Evolutionary conservation across 2,113 vertebrate genomes (phyloP).

Genomic region (Oplegnathus fasciatus): DNA sequence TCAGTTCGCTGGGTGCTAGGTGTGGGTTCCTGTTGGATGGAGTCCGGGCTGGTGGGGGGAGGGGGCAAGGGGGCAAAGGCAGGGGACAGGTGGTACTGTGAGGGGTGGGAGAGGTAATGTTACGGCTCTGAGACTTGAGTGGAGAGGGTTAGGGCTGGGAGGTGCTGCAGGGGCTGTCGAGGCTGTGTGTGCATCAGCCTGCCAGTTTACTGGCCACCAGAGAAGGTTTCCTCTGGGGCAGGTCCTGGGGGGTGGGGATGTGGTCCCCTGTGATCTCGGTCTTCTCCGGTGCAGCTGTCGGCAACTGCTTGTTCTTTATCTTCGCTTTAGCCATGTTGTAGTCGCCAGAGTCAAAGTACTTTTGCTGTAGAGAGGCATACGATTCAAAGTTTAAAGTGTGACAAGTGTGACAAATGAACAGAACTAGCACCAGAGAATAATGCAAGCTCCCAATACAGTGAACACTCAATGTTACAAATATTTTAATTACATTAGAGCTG

Average conservation of each 20-base stretch:
- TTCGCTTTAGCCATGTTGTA: constrained; percentile 99
- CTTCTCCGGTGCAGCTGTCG: constrained; percentile 94
- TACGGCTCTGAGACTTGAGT: constrained; percentile 66
- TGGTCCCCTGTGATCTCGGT: constrained; percentile 98
- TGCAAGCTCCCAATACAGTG: neutral
- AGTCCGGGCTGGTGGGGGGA: constrained; percentile 79
- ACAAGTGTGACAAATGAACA: neutral
- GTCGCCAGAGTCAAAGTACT: constrained; percentile 99
- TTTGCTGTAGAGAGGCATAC: constrained; percentile 88
- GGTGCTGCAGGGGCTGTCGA: constrained; percentile 18
- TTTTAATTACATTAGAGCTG: neutral
- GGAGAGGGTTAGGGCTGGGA: constrained; percentile 84
- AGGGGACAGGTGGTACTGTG: constrained; percentile 50
- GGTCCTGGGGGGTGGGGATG: constrained; percentile 98
- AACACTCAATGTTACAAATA: neutral
- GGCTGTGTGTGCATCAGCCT: constrained; percentile 86
- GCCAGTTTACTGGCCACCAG: constrained; percentile 98
- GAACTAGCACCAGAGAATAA: neutral
- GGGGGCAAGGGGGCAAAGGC: constrained; percentile 53
- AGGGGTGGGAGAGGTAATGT: constrained; percentile 82
- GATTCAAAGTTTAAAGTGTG: neutral
- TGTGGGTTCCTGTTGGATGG: constrained; percentile 89
- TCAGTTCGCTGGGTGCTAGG: constrained; percentile 85
- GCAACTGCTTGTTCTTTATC: constrained; percentile 98
- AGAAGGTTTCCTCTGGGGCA: constrained; percentile 98